A percentile compares a stretch with the other conserved stretches of the same genome.
Conservation (phyloP, 2,113 vertebrate species). For the Silurus glanis region DNA sequence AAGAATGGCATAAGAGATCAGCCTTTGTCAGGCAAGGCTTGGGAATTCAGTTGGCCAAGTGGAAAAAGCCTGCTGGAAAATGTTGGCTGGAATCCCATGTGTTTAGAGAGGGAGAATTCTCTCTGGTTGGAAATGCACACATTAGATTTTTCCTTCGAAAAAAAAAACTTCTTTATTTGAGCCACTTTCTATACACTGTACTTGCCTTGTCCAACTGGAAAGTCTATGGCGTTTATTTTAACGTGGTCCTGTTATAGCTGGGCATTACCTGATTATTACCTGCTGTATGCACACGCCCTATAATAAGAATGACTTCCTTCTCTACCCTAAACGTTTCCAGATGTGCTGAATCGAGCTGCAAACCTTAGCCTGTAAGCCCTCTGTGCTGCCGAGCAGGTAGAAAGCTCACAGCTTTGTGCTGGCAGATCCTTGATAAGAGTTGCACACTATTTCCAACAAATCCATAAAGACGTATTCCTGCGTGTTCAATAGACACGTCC, state of each 20-base stretch:
- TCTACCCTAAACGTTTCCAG: slow-evolving; percentile 55
- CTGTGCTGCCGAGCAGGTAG: background rate
- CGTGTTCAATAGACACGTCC: background rate
- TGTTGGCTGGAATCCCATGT: slow-evolving; percentile 21
- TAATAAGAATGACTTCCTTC: slow-evolving; percentile 54
- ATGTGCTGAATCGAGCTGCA: slow-evolving; percentile 32
- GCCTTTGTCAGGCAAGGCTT: slow-evolving; percentile 20
- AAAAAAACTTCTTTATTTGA: background rate
- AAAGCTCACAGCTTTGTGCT: background rate
- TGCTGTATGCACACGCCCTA: background rate
- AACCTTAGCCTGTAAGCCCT: slow-evolving; percentile 5
- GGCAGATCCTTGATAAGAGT: background rate
- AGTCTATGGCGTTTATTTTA: background rate
- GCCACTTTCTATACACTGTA: background rate
- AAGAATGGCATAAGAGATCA: slow-evolving; percentile 22
- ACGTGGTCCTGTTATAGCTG: background rate
- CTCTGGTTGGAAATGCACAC: background rate
- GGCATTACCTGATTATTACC: slow-evolving; percentile 18
- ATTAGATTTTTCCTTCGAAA: background rate
- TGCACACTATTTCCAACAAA: background rate
- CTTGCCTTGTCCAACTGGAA: background rate
- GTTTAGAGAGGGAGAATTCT: background rate
- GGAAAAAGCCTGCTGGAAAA: slow-evolving; percentile 34
- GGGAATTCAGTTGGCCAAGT: slow-evolving; percentile 36
- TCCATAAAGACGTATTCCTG: background rate